Conservation (phyloP, 2,888 invertebrate genomes). For the Drosophila mulleri region DNA sequence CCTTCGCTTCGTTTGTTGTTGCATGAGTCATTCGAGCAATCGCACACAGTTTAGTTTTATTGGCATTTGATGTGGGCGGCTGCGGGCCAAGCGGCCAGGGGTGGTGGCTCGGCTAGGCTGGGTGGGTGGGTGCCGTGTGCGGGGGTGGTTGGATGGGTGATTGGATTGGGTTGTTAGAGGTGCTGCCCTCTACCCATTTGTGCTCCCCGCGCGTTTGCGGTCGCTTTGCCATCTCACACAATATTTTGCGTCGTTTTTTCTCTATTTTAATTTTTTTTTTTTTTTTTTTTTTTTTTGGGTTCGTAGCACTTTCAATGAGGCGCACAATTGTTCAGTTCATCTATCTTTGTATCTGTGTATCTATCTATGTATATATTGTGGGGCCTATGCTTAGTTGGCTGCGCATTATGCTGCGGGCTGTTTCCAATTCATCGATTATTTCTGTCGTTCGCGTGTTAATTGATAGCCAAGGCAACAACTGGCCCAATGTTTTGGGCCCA, state of each 20-base stretch:
- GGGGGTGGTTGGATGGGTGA: slow-evolving; percentile 15
- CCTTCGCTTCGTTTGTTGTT: slow-evolving; percentile 70
- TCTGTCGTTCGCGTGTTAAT: slow-evolving; percentile 73
- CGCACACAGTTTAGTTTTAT: slow-evolving; percentile 76
- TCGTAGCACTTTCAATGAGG: slow-evolving; percentile 78
- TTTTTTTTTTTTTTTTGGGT: slow-evolving; percentile 41
- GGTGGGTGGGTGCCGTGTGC: slow-evolving; percentile 17
- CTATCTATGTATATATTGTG: slow-evolving; percentile 36
- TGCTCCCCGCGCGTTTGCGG: slow-evolving; percentile 35
- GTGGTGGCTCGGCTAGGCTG: slow-evolving; percentile 27
- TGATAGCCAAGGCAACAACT: slow-evolving; percentile 74
- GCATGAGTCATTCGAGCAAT: slow-evolving; percentile 76
- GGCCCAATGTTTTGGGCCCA: slow-evolving; percentile 52
- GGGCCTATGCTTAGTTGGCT: slow-evolving; percentile 35
- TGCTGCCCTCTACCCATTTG: slow-evolving; percentile 25
- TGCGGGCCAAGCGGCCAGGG: slow-evolving; percentile 48
- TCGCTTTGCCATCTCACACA: slow-evolving; percentile 57
- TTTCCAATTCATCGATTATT: slow-evolving; percentile 72
- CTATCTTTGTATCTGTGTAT: slow-evolving; percentile 32
- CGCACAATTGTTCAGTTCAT: slow-evolving; percentile 65
- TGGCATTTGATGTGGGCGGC: slow-evolving; percentile 72
- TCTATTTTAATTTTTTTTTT: too few species aligned
- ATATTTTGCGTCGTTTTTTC: slow-evolving; percentile 58
- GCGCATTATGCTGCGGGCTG: slow-evolving; percentile 48
- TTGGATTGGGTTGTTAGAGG: slow-evolving; percentile 15